phyloP scores from a whole-genome alignment of 1,140 invertebrate species.

The Polypedilum pembai region DNA sequence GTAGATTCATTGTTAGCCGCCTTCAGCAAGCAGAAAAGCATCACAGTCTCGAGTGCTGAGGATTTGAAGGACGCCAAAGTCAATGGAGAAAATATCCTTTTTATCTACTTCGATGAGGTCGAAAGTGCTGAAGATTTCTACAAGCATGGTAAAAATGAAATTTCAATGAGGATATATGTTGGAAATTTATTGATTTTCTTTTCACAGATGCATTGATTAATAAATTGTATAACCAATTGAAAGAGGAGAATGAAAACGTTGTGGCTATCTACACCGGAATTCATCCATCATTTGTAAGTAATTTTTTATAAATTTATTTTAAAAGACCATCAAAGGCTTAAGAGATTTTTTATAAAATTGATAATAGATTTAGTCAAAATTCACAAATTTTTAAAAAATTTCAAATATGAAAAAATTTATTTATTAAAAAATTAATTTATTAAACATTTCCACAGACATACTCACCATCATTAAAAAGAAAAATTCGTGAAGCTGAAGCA shows the following conservation, averaged over 20 bases:
- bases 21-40: conserved; percentile 35
- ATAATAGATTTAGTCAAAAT: too few species aligned
- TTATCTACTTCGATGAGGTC: conserved; percentile 44
- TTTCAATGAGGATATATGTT: neutral
- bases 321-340: too few species aligned
- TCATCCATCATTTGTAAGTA: conserved; percentile 42
- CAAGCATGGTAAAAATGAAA: conserved; percentile 43
- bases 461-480: neutral
- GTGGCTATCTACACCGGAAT: conserved; percentile 38
- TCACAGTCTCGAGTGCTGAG: neutral
- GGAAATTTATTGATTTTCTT: neutral
- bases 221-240: conserved; percentile 32
- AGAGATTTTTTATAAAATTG: too few species aligned
- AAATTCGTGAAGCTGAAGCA: conserved; percentile 25
- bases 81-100: conserved; percentile 35
- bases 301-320: conserved; percentile 35
- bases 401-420: too few species aligned
- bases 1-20: conserved; percentile 36
- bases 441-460: neutral
- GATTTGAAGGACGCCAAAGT: conserved; percentile 33
- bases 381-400: neutral
- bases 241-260: conserved; percentile 35
- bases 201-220: conserved; percentile 28
- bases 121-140: conserved; percentile 41
- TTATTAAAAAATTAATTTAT: too few species aligned